These are phyloP conservation scores for Laodelphax striatellus DNA, from an alignment of 1,140 invertebrate genomes.

Conservation along the genomic window DNA sequence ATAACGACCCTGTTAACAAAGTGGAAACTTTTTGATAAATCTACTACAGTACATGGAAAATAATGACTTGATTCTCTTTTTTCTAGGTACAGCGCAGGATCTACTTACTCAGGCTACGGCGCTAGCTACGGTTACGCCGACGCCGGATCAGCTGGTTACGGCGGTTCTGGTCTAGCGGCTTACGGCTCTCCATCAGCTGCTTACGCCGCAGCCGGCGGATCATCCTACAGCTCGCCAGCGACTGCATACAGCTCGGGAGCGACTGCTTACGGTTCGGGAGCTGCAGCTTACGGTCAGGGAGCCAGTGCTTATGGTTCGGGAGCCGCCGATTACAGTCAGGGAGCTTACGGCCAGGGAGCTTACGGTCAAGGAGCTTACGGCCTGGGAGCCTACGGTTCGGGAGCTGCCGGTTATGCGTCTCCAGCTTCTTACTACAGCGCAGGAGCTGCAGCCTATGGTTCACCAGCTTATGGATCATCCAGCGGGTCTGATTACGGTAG, in stretches of 20 bases:
- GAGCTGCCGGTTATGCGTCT: neutral
- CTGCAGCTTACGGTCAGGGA: neutral
- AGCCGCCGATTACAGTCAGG: neutral
- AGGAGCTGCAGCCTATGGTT: neutral
- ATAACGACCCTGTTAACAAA: too few relatives aligned
- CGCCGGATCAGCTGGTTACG: too few relatives aligned
- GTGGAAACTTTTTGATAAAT: too few relatives aligned
- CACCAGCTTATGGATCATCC: neutral
- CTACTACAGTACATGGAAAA: too few relatives aligned
- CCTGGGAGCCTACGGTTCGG: conserved; percentile 1
- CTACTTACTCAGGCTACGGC: too few relatives aligned
- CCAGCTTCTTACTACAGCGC: neutral
- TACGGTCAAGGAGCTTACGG: conserved; percentile 4
- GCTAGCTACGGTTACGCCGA: too few relatives aligned
- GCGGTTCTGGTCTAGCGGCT: too few relatives aligned
- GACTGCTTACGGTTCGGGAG: neutral
- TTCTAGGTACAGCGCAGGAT: too few relatives aligned
- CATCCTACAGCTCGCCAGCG: neutral
- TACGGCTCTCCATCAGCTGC: neutral
- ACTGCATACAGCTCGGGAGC: neutral
- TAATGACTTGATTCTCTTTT: too few relatives aligned
- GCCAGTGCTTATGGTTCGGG: neutral
- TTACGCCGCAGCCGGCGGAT: neutral
- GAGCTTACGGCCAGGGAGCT: neutral
- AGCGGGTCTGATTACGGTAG: neutral